These are phyloP conservation scores for Linnaemya vulpina DNA, from an alignment of 2,888 invertebrate species.

Conservation along the genomic window DNA sequence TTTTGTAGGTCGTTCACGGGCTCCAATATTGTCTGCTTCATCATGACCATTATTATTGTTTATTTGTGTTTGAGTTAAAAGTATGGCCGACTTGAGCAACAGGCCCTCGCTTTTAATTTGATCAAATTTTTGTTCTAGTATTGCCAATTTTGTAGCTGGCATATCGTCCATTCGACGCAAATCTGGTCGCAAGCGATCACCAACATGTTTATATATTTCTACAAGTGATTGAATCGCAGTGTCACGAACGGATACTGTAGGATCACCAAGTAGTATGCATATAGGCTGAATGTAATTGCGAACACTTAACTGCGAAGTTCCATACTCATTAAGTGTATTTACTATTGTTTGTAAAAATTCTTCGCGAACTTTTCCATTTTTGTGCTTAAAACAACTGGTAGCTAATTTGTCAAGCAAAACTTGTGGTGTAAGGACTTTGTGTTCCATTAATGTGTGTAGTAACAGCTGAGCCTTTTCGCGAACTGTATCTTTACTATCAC, in stretches of 20 bases:
- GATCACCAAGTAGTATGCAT: slow-evolving; percentile 93
- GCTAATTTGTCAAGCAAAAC: slow-evolving; percentile 89
- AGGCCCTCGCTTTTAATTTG: slow-evolving; percentile 91
- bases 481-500: slow-evolving; percentile 86
- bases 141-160: slow-evolving; percentile 88
- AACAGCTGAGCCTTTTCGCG: slow-evolving; percentile 90
- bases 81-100: slow-evolving; percentile 88
- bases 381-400: slow-evolving; percentile 89
- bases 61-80: slow-evolving; percentile 64
- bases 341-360: slow-evolving; percentile 93
- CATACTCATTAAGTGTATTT: slow-evolving; percentile 93
- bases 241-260: slow-evolving; percentile 93
- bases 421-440: slow-evolving; percentile 87
- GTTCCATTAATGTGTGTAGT: slow-evolving; percentile 89
- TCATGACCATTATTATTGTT: slow-evolving; percentile 80
- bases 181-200: slow-evolving; percentile 92
- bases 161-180: slow-evolving; percentile 90
- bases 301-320: slow-evolving; percentile 91
- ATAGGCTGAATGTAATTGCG: slow-evolving; percentile 92
- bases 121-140: slow-evolving; percentile 93
- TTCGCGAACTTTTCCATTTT: slow-evolving; percentile 95
- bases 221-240: slow-evolving; percentile 93
- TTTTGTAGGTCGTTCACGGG: slow-evolving; percentile 82
- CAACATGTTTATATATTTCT: slow-evolving; percentile 95
- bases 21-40: slow-evolving; percentile 83